Conservation (phyloP, 2,888 invertebrate species). For the Exocentrus adspersus region DNA sequence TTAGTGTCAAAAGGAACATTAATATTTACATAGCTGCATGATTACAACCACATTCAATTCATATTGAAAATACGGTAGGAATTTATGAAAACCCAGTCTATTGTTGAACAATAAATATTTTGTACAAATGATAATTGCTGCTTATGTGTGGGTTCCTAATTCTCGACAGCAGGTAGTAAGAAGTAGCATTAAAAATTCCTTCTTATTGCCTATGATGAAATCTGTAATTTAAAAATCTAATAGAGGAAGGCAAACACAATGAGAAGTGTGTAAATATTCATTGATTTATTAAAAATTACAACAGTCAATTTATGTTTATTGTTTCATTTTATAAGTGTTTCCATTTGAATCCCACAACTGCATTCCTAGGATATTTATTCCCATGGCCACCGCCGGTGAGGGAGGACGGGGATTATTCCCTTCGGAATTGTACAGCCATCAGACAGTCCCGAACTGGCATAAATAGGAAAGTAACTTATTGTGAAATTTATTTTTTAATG, state of each 20-base stretch:
- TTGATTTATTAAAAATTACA: slow-evolving; percentile 24
- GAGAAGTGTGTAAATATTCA: slow-evolving; percentile 2
- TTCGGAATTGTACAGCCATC: no score
- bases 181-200: slow-evolving; percentile 9
- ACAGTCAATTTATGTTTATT: slow-evolving; percentile 22
- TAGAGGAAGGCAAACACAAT: not conserved
- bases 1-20: no score
- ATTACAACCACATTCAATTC: no score
- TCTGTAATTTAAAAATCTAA: slow-evolving; percentile 1
- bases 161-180: not conserved
- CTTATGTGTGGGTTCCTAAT: not conserved
- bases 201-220: not conserved
- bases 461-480: no score
- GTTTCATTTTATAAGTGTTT: slow-evolving; percentile 27
- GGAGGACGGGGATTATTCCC: no score
- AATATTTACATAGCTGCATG: no score
- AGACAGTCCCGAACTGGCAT: no score
- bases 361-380: slow-evolving; percentile 26
- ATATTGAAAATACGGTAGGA: no score
- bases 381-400: not conserved
- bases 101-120: not conserved
- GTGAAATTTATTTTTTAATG: no score
- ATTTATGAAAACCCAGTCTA: no score
- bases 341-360: slow-evolving; percentile 17
- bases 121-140: not conserved